Base-by-base conservation (phyloP, 2,888 invertebrate genomes). In the Lithophane leautieri region DNA sequence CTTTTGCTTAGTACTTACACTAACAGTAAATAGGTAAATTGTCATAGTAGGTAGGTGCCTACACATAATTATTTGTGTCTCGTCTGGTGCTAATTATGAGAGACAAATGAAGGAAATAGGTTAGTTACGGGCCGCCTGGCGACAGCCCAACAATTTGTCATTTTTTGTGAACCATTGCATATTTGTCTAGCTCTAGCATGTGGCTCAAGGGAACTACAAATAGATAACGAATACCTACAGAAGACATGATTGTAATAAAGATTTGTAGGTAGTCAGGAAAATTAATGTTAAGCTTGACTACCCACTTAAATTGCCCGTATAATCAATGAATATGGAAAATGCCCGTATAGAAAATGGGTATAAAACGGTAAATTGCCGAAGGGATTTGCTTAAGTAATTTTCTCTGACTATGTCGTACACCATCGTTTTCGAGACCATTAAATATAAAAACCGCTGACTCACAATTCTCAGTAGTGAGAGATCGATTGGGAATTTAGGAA, bases 101-200 rank as follows among this genome's bases (percentile, higher is more conserved):
- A 84, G 78, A 86, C 87, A 84, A 80, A 82, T 82, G 82, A 84
- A 82, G 75, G 77, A 88, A 82, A 73, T 82, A 50, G 85, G 78
- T 88, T 79, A 84, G 71, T 82, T 70, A 78, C 73, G 42, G 60
- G 25, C 63, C 62, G 63, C 34, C 79, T 87, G 88, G 86, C 88
- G 78, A 66, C 60, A 79, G 7, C 56, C 85, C 86, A 87, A 88
- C 85, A 78, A 79, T 86, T 82, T 86, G 87, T 87, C 85, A 88
- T 73, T 86, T 81, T 86, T 86, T 83, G 40, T 82, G 56, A 84
- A 76, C 74, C 69, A 65, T 81, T 66, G 67, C 73, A 78, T 77
- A 70, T 76, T 78, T 63, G 60, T 81, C 22, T 50, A 50, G 22
- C 22, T 50, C 70, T 68, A 67, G 74, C 61, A 74, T 68, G 58